phyloP scores from a whole-genome alignment of 2,113 vertebrate genomes.

The Salvelinus alpinus region DNA sequence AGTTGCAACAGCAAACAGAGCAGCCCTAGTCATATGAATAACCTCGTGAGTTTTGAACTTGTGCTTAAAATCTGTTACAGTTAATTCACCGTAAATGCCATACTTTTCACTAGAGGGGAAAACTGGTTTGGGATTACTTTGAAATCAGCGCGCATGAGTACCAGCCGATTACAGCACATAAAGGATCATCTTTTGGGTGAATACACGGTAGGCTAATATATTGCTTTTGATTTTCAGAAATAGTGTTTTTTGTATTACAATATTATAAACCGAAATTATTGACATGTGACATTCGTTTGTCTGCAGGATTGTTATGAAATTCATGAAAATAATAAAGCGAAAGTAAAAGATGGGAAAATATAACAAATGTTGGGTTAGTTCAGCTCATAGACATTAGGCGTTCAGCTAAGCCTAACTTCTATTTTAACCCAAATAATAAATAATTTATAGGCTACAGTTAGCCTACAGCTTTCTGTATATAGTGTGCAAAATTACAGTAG shows the following conservation, averaged over 20 bases:
- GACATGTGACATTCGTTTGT: too few species aligned
- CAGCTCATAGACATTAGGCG: too few species aligned
- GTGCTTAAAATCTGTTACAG: conserved; percentile 23
- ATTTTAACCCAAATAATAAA: too few species aligned
- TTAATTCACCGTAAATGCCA: conserved; percentile 34
- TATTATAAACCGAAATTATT: too few species aligned
- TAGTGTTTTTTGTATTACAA: background rate
- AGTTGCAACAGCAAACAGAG: background rate
- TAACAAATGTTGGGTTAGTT: too few species aligned
- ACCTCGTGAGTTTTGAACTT: background rate
- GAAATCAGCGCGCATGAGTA: conserved; percentile 51
- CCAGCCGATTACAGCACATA: conserved; percentile 55
- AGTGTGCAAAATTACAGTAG: background rate
- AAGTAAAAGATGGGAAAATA: too few species aligned
- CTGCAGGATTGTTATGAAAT: too few species aligned
- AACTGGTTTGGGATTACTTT: conserved; percentile 10
- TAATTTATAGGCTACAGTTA: too few species aligned
- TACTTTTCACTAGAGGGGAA: conserved; percentile 3
- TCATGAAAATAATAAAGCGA: too few species aligned
- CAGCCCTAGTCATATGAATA: background rate
- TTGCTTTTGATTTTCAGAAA: background rate
- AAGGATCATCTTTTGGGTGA: conserved; percentile 57
- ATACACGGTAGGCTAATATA: conserved; percentile 55
- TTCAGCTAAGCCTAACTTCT: too few species aligned
- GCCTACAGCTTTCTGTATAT: too few species aligned